phyloP scores from a whole-genome alignment of 2,113 vertebrate genomes.

The Microcebus tavaratra region DNA sequence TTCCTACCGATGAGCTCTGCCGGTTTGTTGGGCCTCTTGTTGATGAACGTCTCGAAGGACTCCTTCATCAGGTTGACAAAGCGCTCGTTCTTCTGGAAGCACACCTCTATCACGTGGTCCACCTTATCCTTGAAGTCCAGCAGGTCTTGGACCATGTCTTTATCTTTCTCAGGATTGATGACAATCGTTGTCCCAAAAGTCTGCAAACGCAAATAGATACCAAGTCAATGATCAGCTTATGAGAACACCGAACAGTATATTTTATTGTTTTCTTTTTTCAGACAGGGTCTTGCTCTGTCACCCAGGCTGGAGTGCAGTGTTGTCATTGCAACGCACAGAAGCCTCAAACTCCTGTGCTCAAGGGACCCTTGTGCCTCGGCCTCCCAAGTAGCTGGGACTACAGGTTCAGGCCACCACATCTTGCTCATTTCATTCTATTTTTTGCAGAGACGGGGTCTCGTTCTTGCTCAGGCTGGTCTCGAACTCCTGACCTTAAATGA shows the following conservation, averaged over 20 bases:
- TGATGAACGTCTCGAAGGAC: conserved; percentile 91
- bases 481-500: neutral
- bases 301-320: neutral
- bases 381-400: neutral
- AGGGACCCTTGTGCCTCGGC: neutral
- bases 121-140: conserved; percentile 92
- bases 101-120: conserved; percentile 89
- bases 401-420: neutral
- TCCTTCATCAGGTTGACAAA: conserved; percentile 91
- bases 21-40: conserved; percentile 91
- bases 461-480: neutral
- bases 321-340: neutral
- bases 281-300: neutral
- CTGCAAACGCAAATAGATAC: conserved; percentile 80
- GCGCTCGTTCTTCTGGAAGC: conserved; percentile 90
- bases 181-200: conserved; percentile 90
- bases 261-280: neutral
- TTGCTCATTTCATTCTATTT: neutral
- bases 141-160: conserved; percentile 91
- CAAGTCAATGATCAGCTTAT: neutral
- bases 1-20: conserved; percentile 89
- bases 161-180: conserved; percentile 91
- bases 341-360: neutral
- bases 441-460: neutral
- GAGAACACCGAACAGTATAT: neutral